Conservation (phyloP, 2,888 invertebrate genomes). For the Fragum fragum region DNA sequence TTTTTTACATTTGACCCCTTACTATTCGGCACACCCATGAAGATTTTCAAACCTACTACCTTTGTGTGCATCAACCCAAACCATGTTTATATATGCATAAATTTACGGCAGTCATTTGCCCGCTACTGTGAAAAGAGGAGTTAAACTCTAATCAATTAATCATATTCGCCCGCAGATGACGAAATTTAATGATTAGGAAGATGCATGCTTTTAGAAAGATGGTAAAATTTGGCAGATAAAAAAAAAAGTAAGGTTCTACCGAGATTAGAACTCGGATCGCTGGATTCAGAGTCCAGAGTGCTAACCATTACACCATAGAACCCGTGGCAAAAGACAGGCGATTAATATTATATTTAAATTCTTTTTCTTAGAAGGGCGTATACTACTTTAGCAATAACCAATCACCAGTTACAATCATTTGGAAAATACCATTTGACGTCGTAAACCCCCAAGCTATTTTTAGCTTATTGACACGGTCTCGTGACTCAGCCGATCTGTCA, state of each 20-base stretch:
- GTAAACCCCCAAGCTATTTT: background rate
- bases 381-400: background rate
- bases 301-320: constrained; percentile 77
- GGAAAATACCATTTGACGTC: constrained; percentile 23
- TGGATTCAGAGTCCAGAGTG: constrained; percentile 73
- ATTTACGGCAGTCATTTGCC: too few species aligned
- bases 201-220: too few species aligned
- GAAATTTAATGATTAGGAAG: too few species aligned
- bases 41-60: too few species aligned
- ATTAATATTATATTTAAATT: background rate
- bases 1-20: too few species aligned
- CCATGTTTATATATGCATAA: too few species aligned
- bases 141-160: too few species aligned
- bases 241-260: constrained; percentile 63
- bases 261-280: constrained; percentile 74
- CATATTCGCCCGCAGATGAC: too few species aligned
- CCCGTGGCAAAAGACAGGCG: constrained; percentile 18
- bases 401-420: background rate
- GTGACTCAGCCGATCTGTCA: constrained; percentile 29
- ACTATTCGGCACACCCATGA: too few species aligned
- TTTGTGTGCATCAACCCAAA: too few species aligned
- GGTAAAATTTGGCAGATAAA: too few species aligned
- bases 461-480: constrained; percentile 28
- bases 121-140: too few species aligned
- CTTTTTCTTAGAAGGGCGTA: background rate